Percentiles rank a stretch among this genome's conserved stretches.
These are phyloP conservation scores for Hippolais icterina DNA, from an alignment of 2,113 vertebrate genomes.

Conservation along the genomic window DNA sequence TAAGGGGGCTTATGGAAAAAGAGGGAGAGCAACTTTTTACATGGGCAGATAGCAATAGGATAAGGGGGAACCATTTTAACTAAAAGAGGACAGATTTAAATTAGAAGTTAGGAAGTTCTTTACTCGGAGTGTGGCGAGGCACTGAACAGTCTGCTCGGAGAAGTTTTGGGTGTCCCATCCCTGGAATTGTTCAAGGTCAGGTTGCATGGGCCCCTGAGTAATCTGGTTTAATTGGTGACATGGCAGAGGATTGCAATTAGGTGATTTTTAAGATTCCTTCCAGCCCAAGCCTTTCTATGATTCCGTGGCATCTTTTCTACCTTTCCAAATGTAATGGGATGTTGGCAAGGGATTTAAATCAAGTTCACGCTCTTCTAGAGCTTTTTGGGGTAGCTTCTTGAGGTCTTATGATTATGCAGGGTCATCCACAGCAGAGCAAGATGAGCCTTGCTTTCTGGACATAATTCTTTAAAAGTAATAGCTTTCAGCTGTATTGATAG, in stretches of 20 bases:
- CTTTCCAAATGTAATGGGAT: background rate
- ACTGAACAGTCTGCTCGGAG: background rate
- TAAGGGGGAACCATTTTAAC: background rate
- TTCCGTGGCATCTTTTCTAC: background rate
- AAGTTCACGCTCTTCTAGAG: background rate
- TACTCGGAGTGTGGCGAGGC: background rate
- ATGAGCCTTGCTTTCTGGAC: background rate
- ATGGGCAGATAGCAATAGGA: background rate
- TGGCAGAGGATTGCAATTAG: background rate
- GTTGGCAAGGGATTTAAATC: background rate
- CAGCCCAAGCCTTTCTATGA: background rate
- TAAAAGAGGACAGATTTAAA: background rate
- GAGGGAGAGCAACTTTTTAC: background rate
- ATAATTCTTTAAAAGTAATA: background rate
- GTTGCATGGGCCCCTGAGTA: background rate
- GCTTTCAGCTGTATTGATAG: background rate
- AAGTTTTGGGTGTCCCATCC: background rate
- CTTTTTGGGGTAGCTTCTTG: background rate
- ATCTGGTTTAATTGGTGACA: background rate
- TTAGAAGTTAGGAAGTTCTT: background rate
- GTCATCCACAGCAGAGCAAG: background rate
- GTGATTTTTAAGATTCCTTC: background rate
- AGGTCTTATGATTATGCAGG: background rate
- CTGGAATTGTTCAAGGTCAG: background rate
- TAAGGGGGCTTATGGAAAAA: background rate